A percentile compares a stretch with the other conserved stretches of the same genome.
Evolutionary conservation across 1,140 invertebrate genomes (phyloP).

Genomic region (Ceratina australensis): DNA sequence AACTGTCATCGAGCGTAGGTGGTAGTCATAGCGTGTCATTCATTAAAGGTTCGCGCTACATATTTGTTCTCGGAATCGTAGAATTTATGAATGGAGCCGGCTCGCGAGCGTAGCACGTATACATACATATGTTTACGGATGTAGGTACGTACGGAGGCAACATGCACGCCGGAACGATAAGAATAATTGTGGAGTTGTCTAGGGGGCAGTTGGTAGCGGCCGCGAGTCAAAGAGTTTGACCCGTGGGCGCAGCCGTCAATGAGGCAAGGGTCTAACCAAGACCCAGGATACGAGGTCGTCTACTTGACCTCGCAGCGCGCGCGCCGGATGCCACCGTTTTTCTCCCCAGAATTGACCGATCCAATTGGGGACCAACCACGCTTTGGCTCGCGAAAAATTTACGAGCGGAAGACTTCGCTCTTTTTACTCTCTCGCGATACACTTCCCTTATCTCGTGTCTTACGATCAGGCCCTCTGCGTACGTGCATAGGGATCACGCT

Average conservation of each 20-base stretch:
- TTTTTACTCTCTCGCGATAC: not conserved
- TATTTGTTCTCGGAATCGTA: slow-evolving; percentile 35
- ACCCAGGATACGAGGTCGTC: slow-evolving; percentile 74
- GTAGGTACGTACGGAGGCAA: slow-evolving; percentile 3
- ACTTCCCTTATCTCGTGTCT: not conserved
- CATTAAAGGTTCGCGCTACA: not conserved
- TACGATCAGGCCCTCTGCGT: too few relatives aligned
- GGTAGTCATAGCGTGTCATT: slow-evolving; percentile 12
- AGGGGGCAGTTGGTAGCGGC: slow-evolving; percentile 69
- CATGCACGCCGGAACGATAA: slow-evolving; percentile 36
- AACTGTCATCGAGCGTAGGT: not conserved
- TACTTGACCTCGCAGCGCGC: slow-evolving; percentile 71
- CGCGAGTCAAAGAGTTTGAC: slow-evolving; percentile 72
- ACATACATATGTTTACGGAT: too few relatives aligned
- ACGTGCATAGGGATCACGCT: too few relatives aligned
- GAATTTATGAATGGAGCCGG: slow-evolving; percentile 43
- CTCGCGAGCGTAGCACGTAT: not conserved
- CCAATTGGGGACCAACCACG: slow-evolving; percentile 58
- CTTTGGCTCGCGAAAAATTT: slow-evolving; percentile 54
- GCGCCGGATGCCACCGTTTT: slow-evolving; percentile 74
- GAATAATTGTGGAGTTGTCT: slow-evolving; percentile 54
- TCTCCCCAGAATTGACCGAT: slow-evolving; percentile 70
- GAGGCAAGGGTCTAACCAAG: slow-evolving; percentile 64
- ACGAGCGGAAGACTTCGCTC: not conserved
- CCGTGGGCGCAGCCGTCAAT: slow-evolving; percentile 64